A percentile compares a stretch with the other conserved stretches of the same genome.
phyloP scores from a whole-genome alignment of 2,888 invertebrate species.

The Matsumyia berberina region DNA sequence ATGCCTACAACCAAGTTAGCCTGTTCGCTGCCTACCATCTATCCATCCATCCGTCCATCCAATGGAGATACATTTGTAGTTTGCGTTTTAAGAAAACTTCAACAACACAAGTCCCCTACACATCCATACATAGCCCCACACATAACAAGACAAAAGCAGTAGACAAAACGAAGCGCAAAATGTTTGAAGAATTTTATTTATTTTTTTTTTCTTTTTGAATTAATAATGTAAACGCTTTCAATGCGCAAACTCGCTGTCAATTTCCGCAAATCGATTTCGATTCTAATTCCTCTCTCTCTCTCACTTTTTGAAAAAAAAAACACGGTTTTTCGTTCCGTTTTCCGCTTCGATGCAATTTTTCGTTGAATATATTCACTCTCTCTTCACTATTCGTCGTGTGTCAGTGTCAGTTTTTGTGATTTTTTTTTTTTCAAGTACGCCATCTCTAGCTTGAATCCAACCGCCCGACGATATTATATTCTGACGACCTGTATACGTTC shows the following conservation, averaged over 20 bases:
- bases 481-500: conserved; percentile 46
- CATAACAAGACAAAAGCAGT: conserved; percentile 38
- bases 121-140: conserved; percentile 11
- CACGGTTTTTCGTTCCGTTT: conserved; percentile 65
- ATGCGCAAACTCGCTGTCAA: conserved; percentile 78
- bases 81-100: conserved; percentile 2
- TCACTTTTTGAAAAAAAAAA: conserved; percentile 27
- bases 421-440: conserved; percentile 42
- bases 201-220: too few species aligned
- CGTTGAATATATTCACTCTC: conserved; percentile 7
- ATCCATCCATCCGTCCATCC: conserved; percentile 23
- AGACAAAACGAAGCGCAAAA: conserved; percentile 54
- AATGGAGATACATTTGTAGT: conserved; percentile 30
- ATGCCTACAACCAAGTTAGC: conserved; percentile 61
- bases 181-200: conserved; percentile 52
- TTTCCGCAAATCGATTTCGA: conserved; percentile 79
- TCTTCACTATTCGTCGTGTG: conserved; percentile 24
- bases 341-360: conserved; percentile 69
- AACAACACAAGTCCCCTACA: conserved; percentile 5
- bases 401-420: conserved; percentile 44
- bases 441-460: conserved; percentile 11
- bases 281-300: conserved; percentile 68
- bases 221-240: conserved; percentile 77
- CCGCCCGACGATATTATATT: conserved; percentile 3
- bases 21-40: conserved; percentile 41